A percentile compares a stretch with the other conserved stretches of the same genome.
phyloP scores from a whole-genome alignment of 2,113 vertebrate genomes.

The Cranoglanis bouderius region DNA sequence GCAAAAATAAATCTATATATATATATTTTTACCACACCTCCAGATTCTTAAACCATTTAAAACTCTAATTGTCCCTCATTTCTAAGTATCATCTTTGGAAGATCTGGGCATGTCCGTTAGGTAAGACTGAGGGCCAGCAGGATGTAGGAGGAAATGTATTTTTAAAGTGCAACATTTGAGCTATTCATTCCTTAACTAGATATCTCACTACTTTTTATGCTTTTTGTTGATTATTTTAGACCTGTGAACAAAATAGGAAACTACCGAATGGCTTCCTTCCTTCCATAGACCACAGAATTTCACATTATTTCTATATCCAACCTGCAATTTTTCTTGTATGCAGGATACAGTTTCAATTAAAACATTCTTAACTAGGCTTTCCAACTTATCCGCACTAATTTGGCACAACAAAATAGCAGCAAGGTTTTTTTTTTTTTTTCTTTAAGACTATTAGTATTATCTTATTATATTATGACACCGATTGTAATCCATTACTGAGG shows the following conservation, averaged over 20 bases:
- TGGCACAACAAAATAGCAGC: slow-evolving; percentile 51
- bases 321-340: neutral
- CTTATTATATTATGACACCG: slow-evolving; percentile 37
- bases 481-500: slow-evolving; percentile 45
- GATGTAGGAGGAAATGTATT: slow-evolving; percentile 49
- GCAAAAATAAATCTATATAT: slow-evolving; percentile 52
- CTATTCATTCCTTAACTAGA: slow-evolving; percentile 42
- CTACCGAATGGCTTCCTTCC: slow-evolving; percentile 28
- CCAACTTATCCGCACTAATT: slow-evolving; percentile 25
- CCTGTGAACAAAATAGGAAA: slow-evolving; percentile 21
- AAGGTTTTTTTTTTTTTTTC: slow-evolving; percentile 15
- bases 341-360: neutral
- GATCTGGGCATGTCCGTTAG: slow-evolving; percentile 59
- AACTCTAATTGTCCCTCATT: slow-evolving; percentile 36
- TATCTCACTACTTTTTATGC: slow-evolving; percentile 10
- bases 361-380: neutral
- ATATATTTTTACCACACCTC: neutral
- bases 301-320: neutral
- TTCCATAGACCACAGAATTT: neutral
- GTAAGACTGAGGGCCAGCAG: slow-evolving; percentile 54
- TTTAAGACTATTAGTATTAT: slow-evolving; percentile 24
- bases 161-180: slow-evolving; percentile 69
- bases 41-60: slow-evolving; percentile 20
- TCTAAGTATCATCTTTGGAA: slow-evolving; percentile 69
- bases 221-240: slow-evolving; percentile 47